Evolutionary conservation across 2,113 vertebrate species (phyloP).

Genomic region (Tichodroma muraria): DNA sequence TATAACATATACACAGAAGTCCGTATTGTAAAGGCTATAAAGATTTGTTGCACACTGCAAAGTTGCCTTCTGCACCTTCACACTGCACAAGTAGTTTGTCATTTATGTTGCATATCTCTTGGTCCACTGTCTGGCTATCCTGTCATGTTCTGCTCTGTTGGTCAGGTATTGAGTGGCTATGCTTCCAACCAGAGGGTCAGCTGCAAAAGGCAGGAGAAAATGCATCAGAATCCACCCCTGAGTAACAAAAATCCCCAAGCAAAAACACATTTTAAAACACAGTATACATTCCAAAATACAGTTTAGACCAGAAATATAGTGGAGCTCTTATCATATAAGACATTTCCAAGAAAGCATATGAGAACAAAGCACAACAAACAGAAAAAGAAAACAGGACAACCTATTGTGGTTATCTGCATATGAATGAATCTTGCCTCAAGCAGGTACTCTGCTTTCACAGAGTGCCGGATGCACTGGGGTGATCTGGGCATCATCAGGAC

Average conservation of each 20-base stretch:
- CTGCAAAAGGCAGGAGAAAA: constrained; percentile 62
- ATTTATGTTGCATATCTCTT: constrained; percentile 94
- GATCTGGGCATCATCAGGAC: too few species aligned
- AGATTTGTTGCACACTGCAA: constrained; percentile 87
- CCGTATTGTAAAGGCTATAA: constrained; percentile 96
- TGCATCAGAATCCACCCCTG: neutral
- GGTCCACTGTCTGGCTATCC: constrained; percentile 96
- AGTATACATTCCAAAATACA: neutral
- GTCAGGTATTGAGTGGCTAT: constrained; percentile 96
- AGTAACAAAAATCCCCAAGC: neutral
- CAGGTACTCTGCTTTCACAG: neutral
- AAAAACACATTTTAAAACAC: neutral
- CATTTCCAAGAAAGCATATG: neutral
- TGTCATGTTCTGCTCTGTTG: constrained; percentile 95
- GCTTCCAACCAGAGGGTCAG: constrained; percentile 91
- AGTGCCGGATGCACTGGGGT: too few species aligned
- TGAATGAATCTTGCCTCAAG: neutral
- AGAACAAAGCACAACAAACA: neutral
- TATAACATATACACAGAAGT: constrained; percentile 95
- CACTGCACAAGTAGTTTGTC: constrained; percentile 74
- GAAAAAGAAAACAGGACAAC: neutral
- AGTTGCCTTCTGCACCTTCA: constrained; percentile 80
- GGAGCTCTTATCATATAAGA: neutral
- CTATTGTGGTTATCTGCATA: neutral
- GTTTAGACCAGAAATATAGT: neutral